Base-by-base conservation (phyloP, 2,797 vertebrate species). In the Cynopterus sphinx region DNA sequence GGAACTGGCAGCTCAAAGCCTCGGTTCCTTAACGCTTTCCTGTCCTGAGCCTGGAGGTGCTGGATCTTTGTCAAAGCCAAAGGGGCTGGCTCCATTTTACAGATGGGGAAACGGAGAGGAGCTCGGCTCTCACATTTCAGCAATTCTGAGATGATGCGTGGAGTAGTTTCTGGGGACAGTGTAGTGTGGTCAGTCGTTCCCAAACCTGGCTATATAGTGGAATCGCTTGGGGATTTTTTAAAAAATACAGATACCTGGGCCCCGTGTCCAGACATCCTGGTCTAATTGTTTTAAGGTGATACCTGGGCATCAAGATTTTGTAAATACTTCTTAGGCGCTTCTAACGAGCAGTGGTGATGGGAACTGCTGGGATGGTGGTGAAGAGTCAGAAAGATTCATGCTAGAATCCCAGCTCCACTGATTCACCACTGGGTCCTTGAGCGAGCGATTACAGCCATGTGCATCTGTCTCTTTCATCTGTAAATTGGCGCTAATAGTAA, bases 161-260 rank as follows among this genome's bases (percentile, higher is more conserved):
- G 13, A 61, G 24, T 22, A 3, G 12, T 65, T 22, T 33, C 81
- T 9, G 26, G 43, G 74, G 36, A 71, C 41, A 41, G 4, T 8
- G 17, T 1, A 28, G 22, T 4, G 9, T 0, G 2, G 31, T 26
- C 28, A 1, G 31, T 26, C 28, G 26, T 33, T 41, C 46, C 33
- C 51, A 67, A 46, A 41, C 26, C 9, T 46, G 41, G 10, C 53
- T 22, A 13, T 26, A 21, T 39, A 5, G 4, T 12, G 9, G 68
- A 68, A 39, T 84, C 43, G 10, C 41, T 21, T n/a, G 33, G 51
- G 19, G 53, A 33, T 41, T 26, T 26, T 84, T 71, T 5, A 46
- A 41, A 36, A 51, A 65, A 9, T 24, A 39, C 5, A 8, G n/a
- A 43, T 9, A 22, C 19, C 41, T 83, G 33, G 43, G 6, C 28